phyloP scores from a whole-genome alignment of 2,113 vertebrate genomes.

The Xenotilapia caudafasciata region DNA sequence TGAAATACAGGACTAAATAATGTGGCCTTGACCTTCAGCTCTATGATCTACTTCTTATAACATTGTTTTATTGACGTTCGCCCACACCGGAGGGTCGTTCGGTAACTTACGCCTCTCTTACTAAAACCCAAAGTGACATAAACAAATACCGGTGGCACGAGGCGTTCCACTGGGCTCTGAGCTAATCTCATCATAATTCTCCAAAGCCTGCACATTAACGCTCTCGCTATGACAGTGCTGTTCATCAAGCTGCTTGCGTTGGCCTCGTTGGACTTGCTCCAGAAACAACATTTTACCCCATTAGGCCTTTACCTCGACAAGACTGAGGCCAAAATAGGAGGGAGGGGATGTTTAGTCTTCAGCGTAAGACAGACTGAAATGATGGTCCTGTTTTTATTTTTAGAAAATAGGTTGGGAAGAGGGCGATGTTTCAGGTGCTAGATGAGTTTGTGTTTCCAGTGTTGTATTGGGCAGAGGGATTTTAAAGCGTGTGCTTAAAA shows the following conservation, averaged over 20 bases:
- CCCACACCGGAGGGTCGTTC: neutral
- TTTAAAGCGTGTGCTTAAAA: neutral
- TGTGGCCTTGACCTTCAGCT: neutral
- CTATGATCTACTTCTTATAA: neutral
- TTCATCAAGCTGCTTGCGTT: slow-evolving; percentile 44
- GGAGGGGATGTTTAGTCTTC: neutral
- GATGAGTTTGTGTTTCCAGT: neutral
- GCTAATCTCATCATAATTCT: slow-evolving; percentile 61
- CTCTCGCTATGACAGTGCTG: slow-evolving; percentile 33
- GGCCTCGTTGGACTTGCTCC: slow-evolving; percentile 43
- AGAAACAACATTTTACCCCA: slow-evolving; percentile 29
- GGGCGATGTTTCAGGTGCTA: neutral
- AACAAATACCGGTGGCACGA: slow-evolving; percentile 41
- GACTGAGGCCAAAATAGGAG: neutral
- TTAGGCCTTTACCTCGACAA: neutral
- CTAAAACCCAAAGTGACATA: slow-evolving; percentile 53
- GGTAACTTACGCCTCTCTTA: slow-evolving; percentile 8
- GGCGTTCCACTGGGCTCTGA: slow-evolving; percentile 1
- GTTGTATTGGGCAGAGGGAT: neutral
- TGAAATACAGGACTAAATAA: neutral
- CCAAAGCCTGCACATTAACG: slow-evolving; percentile 48
- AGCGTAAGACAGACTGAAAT: neutral
- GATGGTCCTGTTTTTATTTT: neutral
- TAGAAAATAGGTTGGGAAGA: neutral
- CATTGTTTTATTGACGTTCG: slow-evolving; percentile 14